Evolutionary conservation across 30 jellyfish, hydroid and myxozoan genomes (phyloP), one percentile per base, ranked within the genome.

Genomic region (Hydractinia symbiolongicarpus): DNA sequence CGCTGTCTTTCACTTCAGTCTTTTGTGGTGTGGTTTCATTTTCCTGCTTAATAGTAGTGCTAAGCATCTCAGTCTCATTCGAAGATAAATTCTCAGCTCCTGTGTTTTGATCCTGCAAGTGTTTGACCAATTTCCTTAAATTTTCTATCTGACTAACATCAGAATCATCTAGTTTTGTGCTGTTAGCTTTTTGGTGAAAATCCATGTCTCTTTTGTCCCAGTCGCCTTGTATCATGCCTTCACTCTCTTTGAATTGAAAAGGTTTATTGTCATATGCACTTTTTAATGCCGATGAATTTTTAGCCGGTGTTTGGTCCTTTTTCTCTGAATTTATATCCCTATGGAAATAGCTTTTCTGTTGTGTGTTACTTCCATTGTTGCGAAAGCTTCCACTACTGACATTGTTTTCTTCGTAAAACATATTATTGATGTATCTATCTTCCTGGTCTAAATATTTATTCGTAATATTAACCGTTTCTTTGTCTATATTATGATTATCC

Each of bases 161-260:
- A 30, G 21, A 50, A n/a, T 50, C 61, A 13, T 77, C 79, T 6
- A 21, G 17, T 15, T 15, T 21, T 68, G 15, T 50, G 11, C 4
- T 61, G 21, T 74, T 74, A 4, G 21, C 85, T 64, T 7, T 7
- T 11, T 19, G 60, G 77, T 77, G 85, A 53, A 77, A 16, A 6
- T 77, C 77, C 77, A 16, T 53, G 81, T 72, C 54, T 72, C 81
- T 30, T 72, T 72, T 72, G 53, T 72, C 81, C 81, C 81, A 72
- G 49, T 72, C 62, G 19, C 81, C 81, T 55, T 77, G 73, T 17
- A 53, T 67, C 9, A 50, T 10, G 67, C 54, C 66, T 50, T n/a
- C 15, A 16, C 15, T 19, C 4, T 19, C 81, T 7, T 8, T 58
- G 40, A 6, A 6, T 7, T 13, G 74, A 6, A 64, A 13, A 4